phyloP scores from a whole-genome alignment of 2,888 invertebrate genomes.

The Notodonta dromedarius region DNA sequence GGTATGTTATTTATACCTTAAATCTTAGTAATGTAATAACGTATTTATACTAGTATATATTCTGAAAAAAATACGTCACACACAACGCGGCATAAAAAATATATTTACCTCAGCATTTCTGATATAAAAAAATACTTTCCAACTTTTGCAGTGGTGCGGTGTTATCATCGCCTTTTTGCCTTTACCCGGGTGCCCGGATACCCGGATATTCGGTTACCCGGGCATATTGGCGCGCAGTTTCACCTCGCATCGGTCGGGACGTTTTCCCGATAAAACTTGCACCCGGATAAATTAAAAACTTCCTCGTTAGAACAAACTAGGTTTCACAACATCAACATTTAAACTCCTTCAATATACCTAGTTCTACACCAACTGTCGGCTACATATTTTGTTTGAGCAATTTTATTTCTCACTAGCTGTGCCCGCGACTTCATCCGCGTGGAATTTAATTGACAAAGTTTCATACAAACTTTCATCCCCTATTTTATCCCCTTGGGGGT shows the following conservation, averaged over 20 bases:
- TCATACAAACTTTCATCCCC: too few relatives aligned
- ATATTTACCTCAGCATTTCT: neutral
- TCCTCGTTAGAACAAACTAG: neutral
- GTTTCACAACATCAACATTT: too few relatives aligned
- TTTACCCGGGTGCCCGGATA: neutral
- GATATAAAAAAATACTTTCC: neutral
- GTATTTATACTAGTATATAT: too few relatives aligned
- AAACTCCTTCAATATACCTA: too few relatives aligned
- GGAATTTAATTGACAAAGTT: too few relatives aligned
- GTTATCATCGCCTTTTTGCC: neutral
- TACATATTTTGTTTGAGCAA: too few relatives aligned
- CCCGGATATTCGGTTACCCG: neutral
- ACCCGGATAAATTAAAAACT: neutral
- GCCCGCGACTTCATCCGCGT: too few relatives aligned
- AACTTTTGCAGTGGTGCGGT: neutral
- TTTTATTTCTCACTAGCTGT: too few relatives aligned
- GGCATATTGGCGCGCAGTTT: neutral
- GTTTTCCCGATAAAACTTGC: neutral
- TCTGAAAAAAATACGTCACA: neutral
- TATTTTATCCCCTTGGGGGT: too few relatives aligned
- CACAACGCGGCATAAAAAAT: neutral
- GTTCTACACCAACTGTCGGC: too few relatives aligned
- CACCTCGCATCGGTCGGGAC: neutral
- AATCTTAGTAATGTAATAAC: too few relatives aligned
- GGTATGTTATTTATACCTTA: too few relatives aligned